Conservation (phyloP, 2,888 invertebrate species). For the Noctua janthe region DNA sequence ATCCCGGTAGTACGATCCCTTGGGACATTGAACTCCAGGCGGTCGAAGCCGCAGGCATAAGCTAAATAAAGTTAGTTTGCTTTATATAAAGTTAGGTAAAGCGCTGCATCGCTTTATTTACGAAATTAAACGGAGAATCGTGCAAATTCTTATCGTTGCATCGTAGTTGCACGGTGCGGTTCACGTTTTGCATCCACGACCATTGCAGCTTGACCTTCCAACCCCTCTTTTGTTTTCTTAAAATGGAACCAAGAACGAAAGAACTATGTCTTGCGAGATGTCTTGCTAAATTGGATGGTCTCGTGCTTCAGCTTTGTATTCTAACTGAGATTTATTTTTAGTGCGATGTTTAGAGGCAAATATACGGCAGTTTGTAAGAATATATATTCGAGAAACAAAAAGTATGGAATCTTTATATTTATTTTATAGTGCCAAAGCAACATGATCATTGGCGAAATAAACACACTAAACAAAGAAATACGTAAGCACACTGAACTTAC, state of each 20-base stretch:
- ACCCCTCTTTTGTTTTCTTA: constrained; percentile 41
- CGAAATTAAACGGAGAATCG: constrained; percentile 74
- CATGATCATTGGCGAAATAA: not conserved
- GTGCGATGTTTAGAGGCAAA: constrained; percentile 57
- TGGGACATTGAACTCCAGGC: no score
- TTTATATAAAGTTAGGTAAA: constrained; percentile 48
- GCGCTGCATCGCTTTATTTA: constrained; percentile 66
- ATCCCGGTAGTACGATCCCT: no score
- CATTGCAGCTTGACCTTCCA: constrained; percentile 58
- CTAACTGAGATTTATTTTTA: constrained; percentile 67
- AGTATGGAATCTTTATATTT: not conserved
- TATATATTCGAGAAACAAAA: constrained; percentile 20
- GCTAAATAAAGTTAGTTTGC: not conserved
- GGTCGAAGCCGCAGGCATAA: no score
- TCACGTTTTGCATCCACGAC: constrained; percentile 75
- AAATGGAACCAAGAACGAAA: constrained; percentile 35
- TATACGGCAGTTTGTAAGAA: constrained; percentile 51
- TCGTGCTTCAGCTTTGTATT: constrained; percentile 58
- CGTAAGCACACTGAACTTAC: not conserved
- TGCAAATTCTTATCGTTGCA: constrained; percentile 84
- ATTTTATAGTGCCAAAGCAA: not conserved
- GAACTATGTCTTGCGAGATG: constrained; percentile 43
- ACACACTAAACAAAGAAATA: not conserved
- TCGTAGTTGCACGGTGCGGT: constrained; percentile 80
- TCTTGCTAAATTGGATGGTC: constrained; percentile 60